Evolutionary conservation across 2,888 invertebrate genomes (phyloP).

Genomic region (Drosophila tanythrix): DNA sequence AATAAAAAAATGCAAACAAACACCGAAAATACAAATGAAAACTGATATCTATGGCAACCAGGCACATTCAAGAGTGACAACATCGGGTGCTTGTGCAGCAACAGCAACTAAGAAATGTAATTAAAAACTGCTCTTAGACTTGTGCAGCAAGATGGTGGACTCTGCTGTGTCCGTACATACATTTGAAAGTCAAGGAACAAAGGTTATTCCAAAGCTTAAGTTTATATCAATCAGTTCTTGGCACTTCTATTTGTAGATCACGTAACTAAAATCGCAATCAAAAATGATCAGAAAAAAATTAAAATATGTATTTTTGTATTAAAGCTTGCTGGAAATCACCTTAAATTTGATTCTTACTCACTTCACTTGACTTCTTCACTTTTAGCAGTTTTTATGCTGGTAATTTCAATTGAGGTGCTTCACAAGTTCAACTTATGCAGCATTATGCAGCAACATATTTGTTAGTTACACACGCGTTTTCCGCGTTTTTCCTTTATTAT

Average conservation of each 20-base stretch:
- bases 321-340: neutral
- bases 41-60: neutral
- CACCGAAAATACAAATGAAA: slow-evolving; percentile 10
- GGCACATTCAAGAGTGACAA: neutral
- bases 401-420: neutral
- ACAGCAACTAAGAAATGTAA: neutral
- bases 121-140: neutral
- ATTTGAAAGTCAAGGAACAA: no score
- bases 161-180: neutral
- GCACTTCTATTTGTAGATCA: neutral
- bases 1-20: slow-evolving; percentile 41
- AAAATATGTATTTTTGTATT: neutral
- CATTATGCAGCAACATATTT: neutral
- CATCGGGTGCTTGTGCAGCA: neutral
- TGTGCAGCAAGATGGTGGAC: neutral
- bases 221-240: neutral
- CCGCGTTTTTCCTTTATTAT: slow-evolving; percentile 1
- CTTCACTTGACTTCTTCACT: neutral
- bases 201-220: neutral
- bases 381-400: neutral
- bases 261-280: neutral
- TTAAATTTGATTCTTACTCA: neutral
- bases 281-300: no score
- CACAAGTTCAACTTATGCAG: neutral
- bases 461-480: neutral